Evolutionary conservation across 2,113 vertebrate genomes (phyloP).

Genomic region (Anoura caudifer): DNA sequence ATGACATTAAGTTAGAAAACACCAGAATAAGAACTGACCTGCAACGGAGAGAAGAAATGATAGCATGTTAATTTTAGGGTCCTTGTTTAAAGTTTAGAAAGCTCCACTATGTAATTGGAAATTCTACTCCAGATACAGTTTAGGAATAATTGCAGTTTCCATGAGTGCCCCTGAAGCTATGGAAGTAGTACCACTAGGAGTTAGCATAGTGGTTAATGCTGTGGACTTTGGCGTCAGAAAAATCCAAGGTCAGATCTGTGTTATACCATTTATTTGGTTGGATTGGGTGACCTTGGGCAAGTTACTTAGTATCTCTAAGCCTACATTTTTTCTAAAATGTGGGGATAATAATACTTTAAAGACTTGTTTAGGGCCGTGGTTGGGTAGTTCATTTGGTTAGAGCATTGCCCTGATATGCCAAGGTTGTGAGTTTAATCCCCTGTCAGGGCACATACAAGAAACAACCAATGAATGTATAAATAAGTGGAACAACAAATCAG

Average conservation of each 20-base stretch:
- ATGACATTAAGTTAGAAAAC: neutral
- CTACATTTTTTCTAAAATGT: neutral
- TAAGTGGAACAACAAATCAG: too few species aligned
- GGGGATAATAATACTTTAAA: neutral
- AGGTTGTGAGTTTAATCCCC: too few species aligned
- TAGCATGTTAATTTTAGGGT: constrained; percentile 10
- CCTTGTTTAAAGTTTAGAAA: neutral
- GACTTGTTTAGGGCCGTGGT: neutral
- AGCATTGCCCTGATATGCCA: too few species aligned
- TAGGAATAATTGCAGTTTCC: neutral
- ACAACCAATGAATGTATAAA: too few species aligned
- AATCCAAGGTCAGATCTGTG: neutral
- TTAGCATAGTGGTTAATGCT: neutral
- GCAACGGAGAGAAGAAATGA: neutral
- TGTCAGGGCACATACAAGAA: too few species aligned
- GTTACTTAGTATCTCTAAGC: constrained; percentile 18
- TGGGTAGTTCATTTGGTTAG: too few species aligned
- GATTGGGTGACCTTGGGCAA: neutral
- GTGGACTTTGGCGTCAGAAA: neutral
- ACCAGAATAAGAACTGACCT: neutral
- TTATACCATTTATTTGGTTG: neutral
- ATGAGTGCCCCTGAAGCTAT: neutral
- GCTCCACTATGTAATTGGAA: neutral
- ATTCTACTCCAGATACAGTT: neutral
- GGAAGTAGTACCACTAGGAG: neutral